phyloP scores from a whole-genome alignment of 2,797 vertebrate species.

The Manis javanica region DNA sequence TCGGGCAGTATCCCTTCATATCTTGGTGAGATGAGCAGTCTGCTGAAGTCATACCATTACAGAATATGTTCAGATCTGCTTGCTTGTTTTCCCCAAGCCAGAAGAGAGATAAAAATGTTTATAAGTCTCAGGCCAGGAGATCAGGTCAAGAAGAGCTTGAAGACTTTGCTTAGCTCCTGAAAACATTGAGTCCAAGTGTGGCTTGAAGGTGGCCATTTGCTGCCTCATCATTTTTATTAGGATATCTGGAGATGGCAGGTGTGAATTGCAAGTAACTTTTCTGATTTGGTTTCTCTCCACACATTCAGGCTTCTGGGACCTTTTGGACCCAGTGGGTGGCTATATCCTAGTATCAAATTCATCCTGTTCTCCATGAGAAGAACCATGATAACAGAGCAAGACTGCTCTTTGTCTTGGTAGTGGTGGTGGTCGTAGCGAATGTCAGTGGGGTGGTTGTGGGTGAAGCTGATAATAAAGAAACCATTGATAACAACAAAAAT shows the following conservation, averaged over 20 bases:
- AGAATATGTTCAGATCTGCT: slow-evolving; percentile 20
- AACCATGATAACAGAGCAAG: not conserved
- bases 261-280: slow-evolving; percentile 36
- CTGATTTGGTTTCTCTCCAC: slow-evolving; percentile 4
- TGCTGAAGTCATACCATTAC: not conserved
- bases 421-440: rapidly evolving
- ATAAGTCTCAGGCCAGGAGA: not conserved
- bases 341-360: not conserved
- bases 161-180: slow-evolving; percentile 17
- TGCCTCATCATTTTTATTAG: slow-evolving; percentile 32
- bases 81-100: slow-evolving; percentile 26
- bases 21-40: slow-evolving; percentile 24
- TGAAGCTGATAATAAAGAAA: not conserved
- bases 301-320: not conserved
- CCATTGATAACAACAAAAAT: not conserved
- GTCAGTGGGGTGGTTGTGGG: too few species aligned
- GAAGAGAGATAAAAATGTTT: slow-evolving; percentile 17
- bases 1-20: not conserved
- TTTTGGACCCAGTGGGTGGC: not conserved
- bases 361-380: not conserved
- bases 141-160: not conserved
- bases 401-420: not conserved
- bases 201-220: not conserved
- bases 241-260: not conserved
- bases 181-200: slow-evolving; percentile 3